Percentiles rank a stretch among this genome's conserved stretches.
Conservation (phyloP, 2,113 vertebrate genomes). For the Pomatostomus ruficeps region DNA sequence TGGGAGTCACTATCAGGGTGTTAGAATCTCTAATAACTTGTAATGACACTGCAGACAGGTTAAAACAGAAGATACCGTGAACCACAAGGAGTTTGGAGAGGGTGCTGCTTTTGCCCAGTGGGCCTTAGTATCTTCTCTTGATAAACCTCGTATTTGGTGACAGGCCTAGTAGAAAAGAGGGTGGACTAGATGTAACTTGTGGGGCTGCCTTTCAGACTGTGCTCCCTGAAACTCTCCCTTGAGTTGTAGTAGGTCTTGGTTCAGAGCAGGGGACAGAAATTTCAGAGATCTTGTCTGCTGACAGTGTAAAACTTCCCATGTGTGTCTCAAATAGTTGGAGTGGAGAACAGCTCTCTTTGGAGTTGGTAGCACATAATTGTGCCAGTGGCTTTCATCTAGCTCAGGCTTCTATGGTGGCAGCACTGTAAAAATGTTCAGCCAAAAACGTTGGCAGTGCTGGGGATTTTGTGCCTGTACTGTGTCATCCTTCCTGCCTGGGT, state of each 20-base stretch:
- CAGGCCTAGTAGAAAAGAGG: not conserved
- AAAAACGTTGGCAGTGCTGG: not conserved
- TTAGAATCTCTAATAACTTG: not conserved
- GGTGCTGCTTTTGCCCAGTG: not conserved
- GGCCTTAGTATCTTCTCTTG: not conserved
- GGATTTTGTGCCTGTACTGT: not conserved
- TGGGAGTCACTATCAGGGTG: not conserved
- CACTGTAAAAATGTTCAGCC: rapidly evolving
- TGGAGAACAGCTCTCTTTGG: not conserved
- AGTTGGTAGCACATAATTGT: not conserved
- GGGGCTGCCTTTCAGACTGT: not conserved
- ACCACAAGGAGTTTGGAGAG: not conserved
- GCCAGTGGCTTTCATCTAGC: not conserved
- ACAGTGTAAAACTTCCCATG: not conserved
- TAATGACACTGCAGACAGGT: not conserved
- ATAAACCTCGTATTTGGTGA: not conserved
- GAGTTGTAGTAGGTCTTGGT: not conserved
- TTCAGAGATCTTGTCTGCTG: not conserved
- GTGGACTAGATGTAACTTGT: not conserved
- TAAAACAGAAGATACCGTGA: not conserved
- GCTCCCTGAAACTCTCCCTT: not conserved
- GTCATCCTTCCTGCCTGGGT: not conserved
- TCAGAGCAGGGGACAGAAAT: not conserved
- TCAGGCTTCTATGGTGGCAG: not conserved
- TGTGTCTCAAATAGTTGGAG: not conserved